Base-by-base conservation (phyloP, 2,888 invertebrate genomes). In the Dryobota labecula region DNA sequence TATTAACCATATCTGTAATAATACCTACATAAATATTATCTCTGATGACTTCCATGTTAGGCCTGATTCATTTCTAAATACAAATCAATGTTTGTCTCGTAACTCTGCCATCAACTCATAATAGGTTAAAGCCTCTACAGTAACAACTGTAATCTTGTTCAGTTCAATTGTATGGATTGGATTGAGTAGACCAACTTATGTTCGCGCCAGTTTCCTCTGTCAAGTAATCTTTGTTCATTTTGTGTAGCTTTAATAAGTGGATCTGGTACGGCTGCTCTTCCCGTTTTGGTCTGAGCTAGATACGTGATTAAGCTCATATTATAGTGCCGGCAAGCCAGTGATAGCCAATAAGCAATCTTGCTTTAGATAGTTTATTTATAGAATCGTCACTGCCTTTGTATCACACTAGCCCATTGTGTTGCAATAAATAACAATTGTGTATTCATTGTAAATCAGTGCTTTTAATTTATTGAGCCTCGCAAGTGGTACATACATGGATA, bases 361-460 rank as follows among this genome's bases (percentile, higher is more conserved):
- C 9, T 47, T 47, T n/a, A 47, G n/a, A n/a, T 11, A n/a, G 27
- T 56, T 11, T 24, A 11, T 18, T 8, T 43, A 43, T 33, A 24
- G 11, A 43, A 36, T 61, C 15, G 13, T 61, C 27, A 43, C 2
- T 8, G 13, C 36, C 15, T 20, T 24, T 4, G 20, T 47, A 15
- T n/a, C 15, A n/a, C 5, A 13, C 20, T 20, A 20, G 15, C 2
- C 9, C 15, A 27, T 65, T n/a, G 53, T 30, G 13, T 38, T 27
- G 20, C 20, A 38, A 45, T 24, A 1, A 45, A 47, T 54, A 18
- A n/a, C 5, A 30, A 11, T 56, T 30, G 38, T 24, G 13, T 49
- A 54, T 56, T 53, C n/a, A 54, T 67, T 56, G 27, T 53, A 47
- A 75, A 70, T 58, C 76, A 75, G n/a, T 30, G 30, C 24, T 76